phyloP scores from a whole-genome alignment of 2,888 invertebrate species.

The Archips crataeganus region DNA sequence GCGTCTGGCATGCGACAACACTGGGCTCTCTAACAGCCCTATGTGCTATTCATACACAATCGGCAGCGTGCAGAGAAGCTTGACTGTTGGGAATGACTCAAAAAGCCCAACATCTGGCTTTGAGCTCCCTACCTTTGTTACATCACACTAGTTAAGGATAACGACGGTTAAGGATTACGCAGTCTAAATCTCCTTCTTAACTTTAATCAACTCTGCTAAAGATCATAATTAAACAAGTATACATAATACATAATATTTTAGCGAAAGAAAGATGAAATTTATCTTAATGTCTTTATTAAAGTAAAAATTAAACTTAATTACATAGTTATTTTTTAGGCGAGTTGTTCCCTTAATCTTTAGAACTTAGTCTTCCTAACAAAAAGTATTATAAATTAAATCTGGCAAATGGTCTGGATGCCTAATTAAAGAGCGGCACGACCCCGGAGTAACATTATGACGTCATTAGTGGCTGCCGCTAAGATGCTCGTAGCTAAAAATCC shows the following conservation, averaged over 20 bases:
- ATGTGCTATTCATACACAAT: no score
- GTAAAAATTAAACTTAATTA: slow-evolving; percentile 1
- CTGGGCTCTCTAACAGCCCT: no score
- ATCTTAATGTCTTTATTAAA: background rate
- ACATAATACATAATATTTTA: background rate
- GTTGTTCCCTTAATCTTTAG: slow-evolving; percentile 1
- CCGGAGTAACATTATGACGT: slow-evolving; percentile 30
- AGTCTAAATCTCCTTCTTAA: no score
- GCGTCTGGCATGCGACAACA: no score
- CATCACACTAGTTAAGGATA: no score
- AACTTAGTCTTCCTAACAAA: slow-evolving; percentile 1
- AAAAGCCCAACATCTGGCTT: no score
- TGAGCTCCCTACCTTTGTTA: no score
- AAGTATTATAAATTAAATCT: slow-evolving; percentile 27
- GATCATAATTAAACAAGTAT: background rate
- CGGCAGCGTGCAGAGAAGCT: no score
- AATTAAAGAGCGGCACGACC: slow-evolving; percentile 26
- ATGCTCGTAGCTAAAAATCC: slow-evolving; percentile 10
- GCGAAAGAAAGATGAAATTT: background rate
- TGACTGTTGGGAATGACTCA: no score
- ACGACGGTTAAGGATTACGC: no score
- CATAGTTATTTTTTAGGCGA: background rate
- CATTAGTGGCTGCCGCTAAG: slow-evolving; percentile 30
- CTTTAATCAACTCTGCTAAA: background rate
- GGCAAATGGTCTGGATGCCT: slow-evolving; percentile 29